Base-by-base conservation (phyloP, 2,113 vertebrate genomes). In the Argyrosomus japonicus region DNA sequence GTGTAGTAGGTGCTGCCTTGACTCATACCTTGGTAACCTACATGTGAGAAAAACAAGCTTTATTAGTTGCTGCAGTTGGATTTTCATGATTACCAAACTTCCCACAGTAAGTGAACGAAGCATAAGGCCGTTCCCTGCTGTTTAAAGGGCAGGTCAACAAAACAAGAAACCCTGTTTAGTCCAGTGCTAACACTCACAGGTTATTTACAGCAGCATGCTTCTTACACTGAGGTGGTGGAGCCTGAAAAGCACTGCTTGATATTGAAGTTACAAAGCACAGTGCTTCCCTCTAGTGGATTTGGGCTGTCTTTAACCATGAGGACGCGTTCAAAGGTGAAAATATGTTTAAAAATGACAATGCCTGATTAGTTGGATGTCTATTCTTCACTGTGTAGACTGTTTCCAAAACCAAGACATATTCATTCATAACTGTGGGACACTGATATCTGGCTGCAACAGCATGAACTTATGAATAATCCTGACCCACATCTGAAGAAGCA, bases 231-330 rank as follows among this genome's bases (percentile, higher is more conserved):
- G 43, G 5, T 23, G 1, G 19, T 70, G 23, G 36, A 32, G 27
- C 17, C 11, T 65, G 40, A 63, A 8, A 18, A 54, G 36, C 1
- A 13, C 29, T n/a, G n/a, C 7, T 4, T 12, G 32, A 32, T 14
- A 4, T 23, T 7, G 23, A 60, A 3, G 48, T 69, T 17, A 15
- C 6, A 71, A 58, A 86, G 73, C 79, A 82, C 71, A 74, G 17
- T 48, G 62, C 3, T 50, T 62, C 90, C 77, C 83, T 84, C 92
- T 91, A 74, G 86, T 82, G 92, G 84, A 23, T 1, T 13, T 32
- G 6, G 15, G 21, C 12, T 5, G 58, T 27, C 15, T 5, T 48
- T 65, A 60, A 47, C 43, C 48, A 5, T 36, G 8, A 53, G 25
- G 53, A 7, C 19, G 32, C 61, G 15, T 75, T 68, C 62, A 74